Conservation (phyloP, 2,113 vertebrate genomes). For the Chunga burmeisteri region DNA sequence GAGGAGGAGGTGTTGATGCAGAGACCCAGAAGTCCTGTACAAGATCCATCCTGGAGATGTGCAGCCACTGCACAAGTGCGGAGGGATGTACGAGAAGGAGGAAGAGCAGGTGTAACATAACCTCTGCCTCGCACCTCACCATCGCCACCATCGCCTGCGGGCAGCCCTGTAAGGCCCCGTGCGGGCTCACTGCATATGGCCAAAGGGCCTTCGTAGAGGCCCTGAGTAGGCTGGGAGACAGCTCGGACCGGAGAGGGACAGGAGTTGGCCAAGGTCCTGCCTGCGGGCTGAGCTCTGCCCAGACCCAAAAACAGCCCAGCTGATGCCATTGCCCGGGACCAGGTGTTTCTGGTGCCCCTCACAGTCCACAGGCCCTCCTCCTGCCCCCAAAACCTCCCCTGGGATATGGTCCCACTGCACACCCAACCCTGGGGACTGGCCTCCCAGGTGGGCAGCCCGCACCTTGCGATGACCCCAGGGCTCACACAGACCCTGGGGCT, state of each 20-base stretch:
- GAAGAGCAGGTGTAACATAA: rapidly evolving
- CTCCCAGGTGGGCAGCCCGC: not conserved
- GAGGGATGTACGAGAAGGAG: not conserved
- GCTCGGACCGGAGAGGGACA: rapidly evolving
- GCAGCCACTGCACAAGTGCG: rapidly evolving
- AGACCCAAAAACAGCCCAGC: not conserved
- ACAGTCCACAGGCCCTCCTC: not conserved
- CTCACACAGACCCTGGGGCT: not conserved
- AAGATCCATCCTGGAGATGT: not conserved
- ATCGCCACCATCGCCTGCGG: not conserved
- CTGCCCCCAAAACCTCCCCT: not conserved
- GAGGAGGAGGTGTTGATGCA: not conserved
- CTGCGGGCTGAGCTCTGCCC: not conserved
- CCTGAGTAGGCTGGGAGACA: not conserved
- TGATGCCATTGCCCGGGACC: not conserved
- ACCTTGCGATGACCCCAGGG: rapidly evolving
- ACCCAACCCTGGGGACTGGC: not conserved
- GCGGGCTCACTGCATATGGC: not conserved
- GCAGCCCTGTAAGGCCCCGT: not conserved
- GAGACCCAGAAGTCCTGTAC: not conserved
- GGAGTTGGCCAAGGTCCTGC: not conserved
- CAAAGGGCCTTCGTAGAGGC: not conserved
- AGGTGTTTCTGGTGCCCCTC: not conserved
- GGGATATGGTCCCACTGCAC: rapidly evolving
- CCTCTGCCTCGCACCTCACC: not conserved